phyloP scores from a whole-genome alignment of 1,140 invertebrate genomes.

The Bactericera cockerelli region DNA sequence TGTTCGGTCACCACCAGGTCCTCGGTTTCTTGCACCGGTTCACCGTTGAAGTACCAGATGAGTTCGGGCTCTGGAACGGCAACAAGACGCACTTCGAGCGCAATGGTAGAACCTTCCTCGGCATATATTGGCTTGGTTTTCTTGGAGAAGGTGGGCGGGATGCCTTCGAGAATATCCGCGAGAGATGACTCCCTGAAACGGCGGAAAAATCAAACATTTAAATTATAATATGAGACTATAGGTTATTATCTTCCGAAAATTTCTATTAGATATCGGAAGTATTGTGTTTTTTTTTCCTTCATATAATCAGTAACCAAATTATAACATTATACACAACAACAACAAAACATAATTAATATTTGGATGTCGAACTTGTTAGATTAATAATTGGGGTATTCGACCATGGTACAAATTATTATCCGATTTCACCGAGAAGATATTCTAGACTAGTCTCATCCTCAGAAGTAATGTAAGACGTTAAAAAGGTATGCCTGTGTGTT shows the following conservation, averaged over 20 bases:
- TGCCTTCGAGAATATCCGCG: constrained; percentile 78
- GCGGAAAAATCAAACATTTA: constrained; percentile 16
- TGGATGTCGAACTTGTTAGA: no score
- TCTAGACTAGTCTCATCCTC: no score
- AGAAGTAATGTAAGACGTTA: no score
- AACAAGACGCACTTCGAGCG: constrained; percentile 67
- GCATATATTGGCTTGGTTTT: constrained; percentile 71
- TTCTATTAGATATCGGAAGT: no score
- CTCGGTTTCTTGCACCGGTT: constrained; percentile 46
- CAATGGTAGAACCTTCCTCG: constrained; percentile 59
- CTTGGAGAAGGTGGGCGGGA: constrained; percentile 80
- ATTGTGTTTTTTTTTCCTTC: no score
- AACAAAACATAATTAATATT: no score
- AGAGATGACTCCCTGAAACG: constrained; percentile 62
- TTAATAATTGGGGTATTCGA: no score
- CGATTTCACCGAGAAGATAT: no score
- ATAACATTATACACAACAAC: no score
- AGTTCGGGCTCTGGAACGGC: constrained; percentile 82
- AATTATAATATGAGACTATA: constrained; percentile 2
- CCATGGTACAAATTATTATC: no score
- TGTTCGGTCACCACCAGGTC: constrained; percentile 54
- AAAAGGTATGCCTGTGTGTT: no score
- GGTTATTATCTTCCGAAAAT: not conserved
- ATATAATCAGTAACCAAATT: not conserved
- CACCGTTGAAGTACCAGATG: constrained; percentile 61